Evolutionary conservation across 2,888 invertebrate genomes (phyloP).

Genomic region (Dynastes grantii): DNA sequence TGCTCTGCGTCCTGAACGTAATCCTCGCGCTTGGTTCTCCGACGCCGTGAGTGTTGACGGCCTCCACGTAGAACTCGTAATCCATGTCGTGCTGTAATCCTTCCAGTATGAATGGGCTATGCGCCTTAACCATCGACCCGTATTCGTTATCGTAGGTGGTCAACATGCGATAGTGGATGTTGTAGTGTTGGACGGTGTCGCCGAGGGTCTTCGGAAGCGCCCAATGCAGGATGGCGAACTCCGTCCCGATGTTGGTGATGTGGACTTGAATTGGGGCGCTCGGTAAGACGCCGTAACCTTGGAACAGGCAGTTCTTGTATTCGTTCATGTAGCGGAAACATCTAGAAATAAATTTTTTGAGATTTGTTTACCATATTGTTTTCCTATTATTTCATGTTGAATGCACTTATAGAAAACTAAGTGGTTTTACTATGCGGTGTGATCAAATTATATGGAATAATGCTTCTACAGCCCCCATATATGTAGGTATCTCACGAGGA

Average conservation of each 20-base stretch:
- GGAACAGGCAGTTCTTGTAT: slow-evolving; percentile 86
- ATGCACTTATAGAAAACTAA: too few species aligned
- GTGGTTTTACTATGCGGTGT: too few species aligned
- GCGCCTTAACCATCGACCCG: slow-evolving; percentile 69
- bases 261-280: slow-evolving; percentile 81
- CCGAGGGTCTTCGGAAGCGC: slow-evolving; percentile 79
- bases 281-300: slow-evolving; percentile 88
- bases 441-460: too few species aligned
- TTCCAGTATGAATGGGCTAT: slow-evolving; percentile 84
- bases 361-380: too few species aligned
- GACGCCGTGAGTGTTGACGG: slow-evolving; percentile 85
- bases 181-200: slow-evolving; percentile 77
- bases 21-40: slow-evolving; percentile 84
- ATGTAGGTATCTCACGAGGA: too few species aligned
- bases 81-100: slow-evolving; percentile 81
- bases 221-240: slow-evolving; percentile 87
- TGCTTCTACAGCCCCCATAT: too few species aligned
- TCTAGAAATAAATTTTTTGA: slow-evolving; percentile 66
- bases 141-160: slow-evolving; percentile 69
- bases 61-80: slow-evolving; percentile 87
- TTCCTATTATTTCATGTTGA: too few species aligned
- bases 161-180: slow-evolving; percentile 69
- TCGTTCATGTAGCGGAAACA: slow-evolving; percentile 88
- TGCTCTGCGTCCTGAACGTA: slow-evolving; percentile 83
- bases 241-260: slow-evolving; percentile 82